These are phyloP conservation scores for Boloria euphrosyne DNA, from an alignment of 2,888 invertebrate genomes.

Conservation along the genomic window DNA sequence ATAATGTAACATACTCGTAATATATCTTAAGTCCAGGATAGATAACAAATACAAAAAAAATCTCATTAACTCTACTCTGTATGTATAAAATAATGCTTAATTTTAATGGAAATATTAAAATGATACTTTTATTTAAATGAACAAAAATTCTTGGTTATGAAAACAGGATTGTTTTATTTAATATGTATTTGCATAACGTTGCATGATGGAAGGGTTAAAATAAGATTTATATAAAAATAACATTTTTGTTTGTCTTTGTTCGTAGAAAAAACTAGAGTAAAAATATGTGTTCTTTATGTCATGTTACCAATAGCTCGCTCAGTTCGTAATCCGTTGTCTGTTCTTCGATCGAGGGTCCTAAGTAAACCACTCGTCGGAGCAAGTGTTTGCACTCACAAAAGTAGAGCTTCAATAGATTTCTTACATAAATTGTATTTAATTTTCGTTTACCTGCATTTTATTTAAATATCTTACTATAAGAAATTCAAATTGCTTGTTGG, in stretches of 20 bases:
- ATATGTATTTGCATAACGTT: slow-evolving; percentile 4
- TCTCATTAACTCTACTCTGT: too few relatives aligned
- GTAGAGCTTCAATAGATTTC: slow-evolving; percentile 57
- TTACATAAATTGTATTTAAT: slow-evolving; percentile 53
- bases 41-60: neutral
- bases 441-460: neutral
- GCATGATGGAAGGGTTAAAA: neutral
- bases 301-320: slow-evolving; percentile 32
- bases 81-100: neutral
- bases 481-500: too few relatives aligned
- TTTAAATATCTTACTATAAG: neutral
- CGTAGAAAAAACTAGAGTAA: neutral
- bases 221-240: slow-evolving; percentile 3
- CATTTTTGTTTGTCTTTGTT: neutral
- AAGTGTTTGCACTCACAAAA: slow-evolving; percentile 62
- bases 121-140: neutral
- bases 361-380: slow-evolving; percentile 63
- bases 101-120: too few relatives aligned
- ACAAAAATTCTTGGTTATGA: neutral
- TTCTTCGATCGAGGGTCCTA: slow-evolving; percentile 61
- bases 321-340: slow-evolving; percentile 62
- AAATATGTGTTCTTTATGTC: slow-evolving; percentile 31
- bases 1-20: too few relatives aligned
- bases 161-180: slow-evolving; percentile 12
- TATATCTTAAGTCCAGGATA: too few relatives aligned